A percentile compares a stretch with the other conserved stretches of the same genome.
Conservation (phyloP, 1,140 invertebrate genomes). For the Sycophaga agraensis region DNA sequence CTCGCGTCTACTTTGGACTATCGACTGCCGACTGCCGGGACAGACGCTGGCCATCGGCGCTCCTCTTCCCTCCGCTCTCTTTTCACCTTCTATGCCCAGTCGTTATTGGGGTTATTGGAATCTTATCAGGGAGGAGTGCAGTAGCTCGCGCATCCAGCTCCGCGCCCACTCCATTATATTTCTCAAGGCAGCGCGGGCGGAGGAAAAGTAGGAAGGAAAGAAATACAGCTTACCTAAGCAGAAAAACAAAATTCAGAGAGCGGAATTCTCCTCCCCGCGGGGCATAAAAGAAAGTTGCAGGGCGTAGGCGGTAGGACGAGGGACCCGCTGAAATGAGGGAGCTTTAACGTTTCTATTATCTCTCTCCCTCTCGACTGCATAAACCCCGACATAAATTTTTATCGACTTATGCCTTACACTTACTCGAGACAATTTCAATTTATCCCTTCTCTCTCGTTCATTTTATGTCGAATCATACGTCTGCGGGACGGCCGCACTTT, state of each 20-base stretch:
- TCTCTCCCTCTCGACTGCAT: no score
- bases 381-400: conserved; percentile 19
- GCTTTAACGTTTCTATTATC: conserved; percentile 20
- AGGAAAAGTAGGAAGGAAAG: no score
- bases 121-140: conserved; percentile 3
- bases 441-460: no score
- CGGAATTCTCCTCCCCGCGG: no score
- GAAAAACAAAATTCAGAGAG: conserved; percentile 24
- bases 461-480: no score
- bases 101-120: conserved; percentile 24
- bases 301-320: background rate
- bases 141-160: no score
- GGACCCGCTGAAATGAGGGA: no score
- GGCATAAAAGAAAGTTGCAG: conserved; percentile 16
- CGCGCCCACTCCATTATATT: no score
- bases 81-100: conserved; percentile 6
- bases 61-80: background rate
- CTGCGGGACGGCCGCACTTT: no score
- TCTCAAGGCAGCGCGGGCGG: no score
- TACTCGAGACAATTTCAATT: no score
- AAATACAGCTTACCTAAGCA: conserved; percentile 25
- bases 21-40: background rate
- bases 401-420: no score
- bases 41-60: background rate
- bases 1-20: conserved; percentile 14